A percentile compares a stretch with the other conserved stretches of the same genome.
Conservation (phyloP, 2,888 invertebrate species). For the Sepioteuthis lessoniana region DNA sequence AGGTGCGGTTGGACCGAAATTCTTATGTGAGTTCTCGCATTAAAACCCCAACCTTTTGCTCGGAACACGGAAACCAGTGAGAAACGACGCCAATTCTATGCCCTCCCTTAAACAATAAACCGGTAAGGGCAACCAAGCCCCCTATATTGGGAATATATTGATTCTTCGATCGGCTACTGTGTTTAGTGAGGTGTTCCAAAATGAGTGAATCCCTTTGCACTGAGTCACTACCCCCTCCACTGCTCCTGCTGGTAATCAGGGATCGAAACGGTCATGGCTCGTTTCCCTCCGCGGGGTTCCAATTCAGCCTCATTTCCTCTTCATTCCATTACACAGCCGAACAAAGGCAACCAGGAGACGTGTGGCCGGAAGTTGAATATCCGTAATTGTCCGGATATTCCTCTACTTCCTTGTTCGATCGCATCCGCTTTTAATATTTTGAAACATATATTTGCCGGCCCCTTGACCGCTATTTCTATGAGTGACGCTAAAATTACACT, state of each 20-base stretch:
- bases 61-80: neutral
- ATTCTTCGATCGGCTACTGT: neutral
- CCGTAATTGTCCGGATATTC: neutral
- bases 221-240: neutral
- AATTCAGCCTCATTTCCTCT: constrained; percentile 1
- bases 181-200: neutral
- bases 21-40: neutral
- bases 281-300: neutral
- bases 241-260: neutral
- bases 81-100: neutral
- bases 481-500: neutral
- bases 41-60: neutral
- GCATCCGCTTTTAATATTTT: neutral
- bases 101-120: neutral
- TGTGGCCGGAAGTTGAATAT: neutral
- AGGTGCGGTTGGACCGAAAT: neutral
- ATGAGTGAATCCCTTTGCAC: neutral
- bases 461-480: neutral
- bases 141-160: neutral
- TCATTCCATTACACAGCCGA: neutral
- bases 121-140: neutral
- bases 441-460: constrained; percentile 20
- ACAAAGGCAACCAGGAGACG: neutral
- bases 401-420: neutral
- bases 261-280: constrained; percentile 21